Evolutionary conservation across 2,113 vertebrate genomes (phyloP).

Genomic region (Micronycteris hirsuta): DNA sequence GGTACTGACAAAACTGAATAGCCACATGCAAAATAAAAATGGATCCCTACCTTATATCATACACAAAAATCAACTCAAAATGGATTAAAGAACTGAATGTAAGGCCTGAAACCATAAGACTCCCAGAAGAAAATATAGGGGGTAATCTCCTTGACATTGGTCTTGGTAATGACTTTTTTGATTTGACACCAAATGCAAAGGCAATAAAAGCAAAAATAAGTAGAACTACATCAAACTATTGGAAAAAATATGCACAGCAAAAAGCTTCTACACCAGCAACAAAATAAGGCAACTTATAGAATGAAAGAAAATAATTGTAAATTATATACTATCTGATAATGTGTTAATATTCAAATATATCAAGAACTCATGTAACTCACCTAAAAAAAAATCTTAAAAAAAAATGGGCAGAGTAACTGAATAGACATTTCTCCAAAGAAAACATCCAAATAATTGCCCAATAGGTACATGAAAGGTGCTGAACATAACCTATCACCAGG

Average conservation of each 20-base stretch:
- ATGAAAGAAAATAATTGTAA: not conserved
- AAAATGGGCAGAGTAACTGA: not conserved
- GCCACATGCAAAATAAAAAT: not conserved
- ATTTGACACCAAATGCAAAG: not conserved
- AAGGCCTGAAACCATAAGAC: not conserved
- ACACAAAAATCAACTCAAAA: not conserved
- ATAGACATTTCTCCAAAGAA: not conserved
- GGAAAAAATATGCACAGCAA: not conserved
- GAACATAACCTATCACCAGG: not conserved
- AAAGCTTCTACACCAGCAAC: not conserved
- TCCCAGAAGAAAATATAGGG: not conserved
- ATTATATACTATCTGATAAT: not conserved
- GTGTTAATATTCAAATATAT: not conserved
- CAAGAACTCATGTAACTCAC: not conserved
- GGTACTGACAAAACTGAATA: not conserved
- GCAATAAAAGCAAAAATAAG: not conserved
- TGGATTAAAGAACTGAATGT: not conserved
- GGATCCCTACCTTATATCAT: not conserved
- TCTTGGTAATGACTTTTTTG: not conserved
- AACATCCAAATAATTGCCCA: not conserved
- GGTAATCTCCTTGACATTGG: not conserved
- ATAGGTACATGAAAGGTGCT: not conserved
- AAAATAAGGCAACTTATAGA: not conserved
- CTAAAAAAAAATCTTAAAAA: not conserved
- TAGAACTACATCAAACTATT: not conserved